phyloP scores from a whole-genome alignment of 1,140 invertebrate species.

The Musca domestica region DNA sequence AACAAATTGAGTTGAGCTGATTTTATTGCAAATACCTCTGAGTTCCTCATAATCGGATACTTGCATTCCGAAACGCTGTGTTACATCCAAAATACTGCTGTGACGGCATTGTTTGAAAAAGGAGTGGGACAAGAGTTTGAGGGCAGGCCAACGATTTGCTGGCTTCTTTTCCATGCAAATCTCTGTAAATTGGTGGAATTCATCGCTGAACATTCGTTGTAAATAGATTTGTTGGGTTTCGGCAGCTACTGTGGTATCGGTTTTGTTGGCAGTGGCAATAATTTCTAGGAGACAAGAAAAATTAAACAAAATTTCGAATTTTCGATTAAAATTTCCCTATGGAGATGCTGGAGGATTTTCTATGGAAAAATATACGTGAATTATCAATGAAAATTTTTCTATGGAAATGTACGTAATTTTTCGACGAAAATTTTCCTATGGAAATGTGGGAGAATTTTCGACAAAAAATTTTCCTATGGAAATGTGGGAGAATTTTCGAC shows the following conservation, averaged over 20 bases:
- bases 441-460: no score
- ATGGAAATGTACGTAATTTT: no score
- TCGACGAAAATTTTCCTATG: no score
- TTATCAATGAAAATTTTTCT: no score
- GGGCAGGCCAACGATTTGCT: constrained; percentile 62
- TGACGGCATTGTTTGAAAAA: constrained; percentile 70
- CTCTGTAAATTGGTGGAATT: constrained; percentile 74
- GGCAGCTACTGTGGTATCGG: constrained; percentile 23
- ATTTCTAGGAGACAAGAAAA: constrained; percentile 27
- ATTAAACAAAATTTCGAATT: no score
- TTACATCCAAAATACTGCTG: constrained; percentile 37
- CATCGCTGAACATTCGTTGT: constrained; percentile 65
- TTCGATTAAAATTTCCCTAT: no score
- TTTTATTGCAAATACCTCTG: constrained; percentile 22
- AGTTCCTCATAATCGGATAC: constrained; percentile 29
- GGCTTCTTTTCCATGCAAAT: constrained; percentile 63
- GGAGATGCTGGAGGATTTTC: no score
- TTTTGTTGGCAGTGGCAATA: constrained; percentile 38
- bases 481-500: no score
- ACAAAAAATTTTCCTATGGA: no score
- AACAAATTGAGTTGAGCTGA: neutral
- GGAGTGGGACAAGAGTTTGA: constrained; percentile 66
- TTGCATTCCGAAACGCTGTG: constrained; percentile 32
- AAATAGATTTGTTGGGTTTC: constrained; percentile 55
- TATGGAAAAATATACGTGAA: no score